Base-by-base conservation (phyloP, 1,140 invertebrate species). In the Diorhabda sublineata region DNA sequence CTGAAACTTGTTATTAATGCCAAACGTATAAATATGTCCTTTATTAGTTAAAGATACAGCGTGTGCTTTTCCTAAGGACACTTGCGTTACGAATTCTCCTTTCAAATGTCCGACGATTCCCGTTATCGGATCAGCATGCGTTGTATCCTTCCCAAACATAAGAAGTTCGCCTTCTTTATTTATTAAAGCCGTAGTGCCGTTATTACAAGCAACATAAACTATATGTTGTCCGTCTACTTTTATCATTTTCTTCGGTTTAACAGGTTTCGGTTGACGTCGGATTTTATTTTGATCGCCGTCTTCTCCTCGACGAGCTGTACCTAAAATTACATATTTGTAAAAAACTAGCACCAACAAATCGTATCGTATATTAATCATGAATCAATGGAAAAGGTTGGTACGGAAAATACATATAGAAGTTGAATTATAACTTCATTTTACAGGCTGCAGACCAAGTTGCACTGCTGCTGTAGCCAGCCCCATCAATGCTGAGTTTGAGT, bases 1-100 rank as follows among this genome's bases (percentile, higher is more conserved):
- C 78, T 99, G 97, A 6, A 96, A 96, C 79, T 97, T 96, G 79
- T 98, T 98, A 81, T 99, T 99, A 65, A 98, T 92, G 1, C 97
- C 97, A 84, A 98, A 98, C 1, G 96, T 97, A 80, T 92, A 98
- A 2, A 98, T 87, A 73, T 93, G 90, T 0, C 97, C 97, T 79
- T 95, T 93, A 73, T 88, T 91, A 42, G 90, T 96, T 5, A 99
- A 83, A 0, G 89, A 92, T 2, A 96, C 91, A 61, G 92, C 92
- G 80, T 99, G 97, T 6, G 97, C 97, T 84, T 99, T 99, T 7
- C 97, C 97, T 61, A 99, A 83, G 0, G 93, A 90, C 6, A 98
- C 91, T 82, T 92, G 87, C 7, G 89, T 87, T n/a, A 97, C 85
- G 71, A 88, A 87, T 68, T 96, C 89, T 57, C 95, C 90, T 75